Evolutionary conservation across 1,140 invertebrate species (phyloP).

Genomic region (Drosophila repletoides): DNA sequence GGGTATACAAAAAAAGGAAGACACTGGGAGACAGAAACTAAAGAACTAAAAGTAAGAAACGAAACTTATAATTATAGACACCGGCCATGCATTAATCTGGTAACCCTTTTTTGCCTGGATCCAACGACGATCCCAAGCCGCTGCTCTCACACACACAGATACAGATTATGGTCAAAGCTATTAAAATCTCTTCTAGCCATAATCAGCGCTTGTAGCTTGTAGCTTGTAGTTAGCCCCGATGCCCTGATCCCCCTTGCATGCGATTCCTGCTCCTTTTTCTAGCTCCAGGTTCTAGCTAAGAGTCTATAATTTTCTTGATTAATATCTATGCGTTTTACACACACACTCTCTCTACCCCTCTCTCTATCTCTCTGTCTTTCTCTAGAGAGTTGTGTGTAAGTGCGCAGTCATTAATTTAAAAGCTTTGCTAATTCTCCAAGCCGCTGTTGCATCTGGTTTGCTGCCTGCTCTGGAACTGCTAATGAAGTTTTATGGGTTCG

Average conservation of each 20-base stretch:
- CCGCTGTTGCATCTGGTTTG: conserved; percentile 1
- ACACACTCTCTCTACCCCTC: neutral
- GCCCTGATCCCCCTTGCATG: conserved; percentile 3
- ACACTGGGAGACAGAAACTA: neutral
- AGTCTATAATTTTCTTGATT: conserved; percentile 77
- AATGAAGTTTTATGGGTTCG: conserved; percentile 75
- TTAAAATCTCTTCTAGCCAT: conserved; percentile 78
- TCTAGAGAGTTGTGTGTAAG: conserved; percentile 4
- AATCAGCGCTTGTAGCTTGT: conserved; percentile 53
- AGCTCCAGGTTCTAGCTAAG: neutral
- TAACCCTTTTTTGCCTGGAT: conserved; percentile 39
- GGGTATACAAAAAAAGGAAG: conserved; percentile 2
- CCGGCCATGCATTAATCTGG: conserved; percentile 17
- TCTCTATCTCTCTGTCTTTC: neutral
- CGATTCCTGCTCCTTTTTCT: neutral
- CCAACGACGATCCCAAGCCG: conserved; percentile 51
- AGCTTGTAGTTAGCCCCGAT: conserved; percentile 12
- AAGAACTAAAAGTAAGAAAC: neutral
- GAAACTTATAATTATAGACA: conserved; percentile 31
- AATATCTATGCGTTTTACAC: conserved; percentile 76
- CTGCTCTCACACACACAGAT: no score
- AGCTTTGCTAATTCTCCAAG: conserved; percentile 66
- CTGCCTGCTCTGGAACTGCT: conserved; percentile 36
- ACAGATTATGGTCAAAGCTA: conserved; percentile 75
- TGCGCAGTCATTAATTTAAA: conserved; percentile 66